Evolutionary conservation across 2,797 vertebrate species (phyloP).

Genomic region (Lacerta viridis): DNA sequence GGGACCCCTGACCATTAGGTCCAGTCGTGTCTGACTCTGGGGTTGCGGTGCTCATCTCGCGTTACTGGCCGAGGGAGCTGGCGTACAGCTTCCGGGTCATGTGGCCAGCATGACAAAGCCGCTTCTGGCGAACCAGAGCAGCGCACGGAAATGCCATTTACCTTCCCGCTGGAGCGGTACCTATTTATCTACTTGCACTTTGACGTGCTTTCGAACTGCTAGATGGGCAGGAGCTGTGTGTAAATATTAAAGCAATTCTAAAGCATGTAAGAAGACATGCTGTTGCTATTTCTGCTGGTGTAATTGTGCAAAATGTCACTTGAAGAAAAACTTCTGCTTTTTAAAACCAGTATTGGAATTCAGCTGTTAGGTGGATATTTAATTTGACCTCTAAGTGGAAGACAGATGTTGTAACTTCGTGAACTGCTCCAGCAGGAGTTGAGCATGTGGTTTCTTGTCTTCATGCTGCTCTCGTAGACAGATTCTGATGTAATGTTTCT

Average conservation of each 20-base stretch:
- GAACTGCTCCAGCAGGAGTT: neutral
- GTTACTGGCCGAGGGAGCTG: too few relatives aligned
- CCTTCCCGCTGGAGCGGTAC: too few relatives aligned
- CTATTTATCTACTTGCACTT: too few relatives aligned
- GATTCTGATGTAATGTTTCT: neutral
- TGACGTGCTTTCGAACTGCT: too few relatives aligned
- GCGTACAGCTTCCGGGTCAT: too few relatives aligned
- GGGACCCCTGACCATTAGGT: too few relatives aligned
- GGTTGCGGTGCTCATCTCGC: too few relatives aligned
- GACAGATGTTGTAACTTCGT: accelerated
- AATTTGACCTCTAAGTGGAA: accelerated
- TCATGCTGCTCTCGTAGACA: neutral
- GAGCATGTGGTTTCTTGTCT: neutral
- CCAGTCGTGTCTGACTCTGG: too few relatives aligned
- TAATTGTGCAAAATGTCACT: conserved; percentile 37
- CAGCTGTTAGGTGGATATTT: neutral
- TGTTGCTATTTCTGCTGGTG: conserved; percentile 16
- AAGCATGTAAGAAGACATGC: conserved; percentile 20
- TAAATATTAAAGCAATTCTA: conserved; percentile 20
- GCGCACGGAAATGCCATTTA: too few relatives aligned
- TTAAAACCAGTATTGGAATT: neutral
- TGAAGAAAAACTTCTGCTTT: conserved; percentile 13
- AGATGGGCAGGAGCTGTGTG: neutral
- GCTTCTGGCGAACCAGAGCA: too few relatives aligned
- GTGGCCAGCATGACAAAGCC: too few relatives aligned